These are phyloP conservation scores for Pterocles orientalis DNA, from an alignment of 2,113 vertebrate species.

Conservation along the genomic window DNA sequence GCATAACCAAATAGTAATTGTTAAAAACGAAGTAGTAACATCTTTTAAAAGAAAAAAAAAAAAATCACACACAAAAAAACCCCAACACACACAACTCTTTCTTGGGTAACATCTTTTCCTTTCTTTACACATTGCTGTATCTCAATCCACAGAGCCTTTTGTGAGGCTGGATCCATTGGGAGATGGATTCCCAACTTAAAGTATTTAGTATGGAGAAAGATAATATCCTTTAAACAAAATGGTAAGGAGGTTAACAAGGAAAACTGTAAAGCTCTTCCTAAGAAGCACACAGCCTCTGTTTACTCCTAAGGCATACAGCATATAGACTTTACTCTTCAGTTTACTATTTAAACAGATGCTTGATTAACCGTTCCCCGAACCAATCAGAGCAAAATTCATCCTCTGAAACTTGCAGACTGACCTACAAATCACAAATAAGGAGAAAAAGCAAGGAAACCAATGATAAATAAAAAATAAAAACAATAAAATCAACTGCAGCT, in stretches of 20 bases:
- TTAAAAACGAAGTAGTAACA: background rate
- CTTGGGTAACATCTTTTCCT: background rate
- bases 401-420: background rate
- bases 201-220: background rate
- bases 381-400: background rate
- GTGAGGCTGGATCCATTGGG: background rate
- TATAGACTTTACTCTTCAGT: background rate
- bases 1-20: background rate
- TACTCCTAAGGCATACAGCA: background rate
- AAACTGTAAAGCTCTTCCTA: background rate
- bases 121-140: background rate
- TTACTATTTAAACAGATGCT: background rate
- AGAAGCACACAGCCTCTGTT: background rate
- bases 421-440: background rate
- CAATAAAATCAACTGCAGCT: background rate
- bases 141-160: background rate
- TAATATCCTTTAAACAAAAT: background rate
- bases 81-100: background rate
- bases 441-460: background rate
- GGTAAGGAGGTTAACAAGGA: background rate
- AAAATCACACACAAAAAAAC: background rate
- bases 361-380: background rate
- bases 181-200: background rate
- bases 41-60: background rate
- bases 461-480: background rate